A percentile compares a stretch with the other conserved stretches of the same genome.
These are phyloP conservation scores for Dysidea cf. avara DNA, from an alignment of 37 sponge, comb jelly and placozoan genomes.

Conservation along the genomic window DNA sequence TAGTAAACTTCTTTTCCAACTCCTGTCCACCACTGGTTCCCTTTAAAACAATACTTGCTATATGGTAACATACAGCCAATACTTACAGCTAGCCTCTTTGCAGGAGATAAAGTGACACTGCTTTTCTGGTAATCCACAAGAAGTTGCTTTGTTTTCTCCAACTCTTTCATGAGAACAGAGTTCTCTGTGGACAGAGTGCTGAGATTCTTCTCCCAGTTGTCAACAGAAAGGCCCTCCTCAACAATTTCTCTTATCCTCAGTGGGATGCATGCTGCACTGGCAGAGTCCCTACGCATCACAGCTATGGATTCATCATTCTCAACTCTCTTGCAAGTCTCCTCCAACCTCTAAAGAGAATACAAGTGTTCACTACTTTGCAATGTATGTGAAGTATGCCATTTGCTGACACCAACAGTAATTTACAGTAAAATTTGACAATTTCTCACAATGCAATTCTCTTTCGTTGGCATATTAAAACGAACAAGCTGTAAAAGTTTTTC, in stretches of 20 bases:
- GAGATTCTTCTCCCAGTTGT: too few species aligned
- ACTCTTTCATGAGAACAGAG: conserved; percentile 43
- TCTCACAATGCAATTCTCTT: too few species aligned
- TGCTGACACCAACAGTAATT: too few species aligned
- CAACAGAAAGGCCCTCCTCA: too few species aligned
- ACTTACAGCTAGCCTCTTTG: conserved; percentile 48
- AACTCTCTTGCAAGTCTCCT: conserved; percentile 48
- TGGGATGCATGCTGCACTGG: conserved; percentile 46
- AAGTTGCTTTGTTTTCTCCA: conserved; percentile 28
- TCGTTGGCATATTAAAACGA: too few species aligned
- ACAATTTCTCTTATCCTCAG: conserved; percentile 59
- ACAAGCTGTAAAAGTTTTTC: too few species aligned
- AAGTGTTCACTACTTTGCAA: too few species aligned
- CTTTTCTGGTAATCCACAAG: conserved; percentile 36
- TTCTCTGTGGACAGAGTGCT: conserved; percentile 24
- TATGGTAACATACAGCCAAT: background rate
- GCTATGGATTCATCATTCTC: conserved; percentile 37
- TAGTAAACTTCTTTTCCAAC: conserved; percentile 7
- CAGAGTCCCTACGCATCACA: conserved; percentile 36
- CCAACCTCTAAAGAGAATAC: conserved; percentile 52
- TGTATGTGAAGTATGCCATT: too few species aligned
- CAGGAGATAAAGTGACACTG: conserved; percentile 44
- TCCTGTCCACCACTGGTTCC: too few species aligned
- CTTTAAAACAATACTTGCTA: background rate
- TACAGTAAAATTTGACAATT: too few species aligned